These are phyloP conservation scores for Polydrusus pterygomalis DNA, from an alignment of 2,888 invertebrate species.

Conservation along the genomic window DNA sequence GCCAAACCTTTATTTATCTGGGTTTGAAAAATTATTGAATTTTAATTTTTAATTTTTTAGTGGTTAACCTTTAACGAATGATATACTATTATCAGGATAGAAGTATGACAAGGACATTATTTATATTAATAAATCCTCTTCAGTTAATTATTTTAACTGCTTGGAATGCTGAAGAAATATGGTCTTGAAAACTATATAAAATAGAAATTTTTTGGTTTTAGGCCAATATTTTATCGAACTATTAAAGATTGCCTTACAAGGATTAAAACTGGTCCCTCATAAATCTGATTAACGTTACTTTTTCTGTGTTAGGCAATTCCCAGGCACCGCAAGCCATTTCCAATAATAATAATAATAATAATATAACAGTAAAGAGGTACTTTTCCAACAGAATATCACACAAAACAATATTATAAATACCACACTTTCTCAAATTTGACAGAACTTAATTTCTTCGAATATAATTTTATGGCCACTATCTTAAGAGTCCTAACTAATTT, in stretches of 20 bases:
- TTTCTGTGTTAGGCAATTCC: constrained; percentile 18
- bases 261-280: constrained; percentile 16
- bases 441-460: constrained; percentile 50
- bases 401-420: constrained; percentile 45
- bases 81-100: background rate
- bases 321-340: background rate
- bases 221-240: constrained; percentile 8
- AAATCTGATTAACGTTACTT: constrained; percentile 1
- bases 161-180: background rate
- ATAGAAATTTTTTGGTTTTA: background rate
- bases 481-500: background rate
- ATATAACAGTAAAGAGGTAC: constrained; percentile 25
- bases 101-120: constrained; percentile 5
- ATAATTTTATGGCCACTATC: constrained; percentile 30
- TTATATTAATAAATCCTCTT: background rate
- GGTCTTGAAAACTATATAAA: background rate
- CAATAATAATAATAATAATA: too few relatives aligned
- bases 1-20: background rate
- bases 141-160: background rate
- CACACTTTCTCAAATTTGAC: constrained; percentile 52
- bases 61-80: background rate
- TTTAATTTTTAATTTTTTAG: background rate
- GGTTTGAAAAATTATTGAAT: background rate
- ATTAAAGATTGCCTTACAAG: constrained; percentile 10
- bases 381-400: constrained; percentile 33